phyloP scores from a whole-genome alignment of 1,140 invertebrate species.

The Drosophila pectinifera region DNA sequence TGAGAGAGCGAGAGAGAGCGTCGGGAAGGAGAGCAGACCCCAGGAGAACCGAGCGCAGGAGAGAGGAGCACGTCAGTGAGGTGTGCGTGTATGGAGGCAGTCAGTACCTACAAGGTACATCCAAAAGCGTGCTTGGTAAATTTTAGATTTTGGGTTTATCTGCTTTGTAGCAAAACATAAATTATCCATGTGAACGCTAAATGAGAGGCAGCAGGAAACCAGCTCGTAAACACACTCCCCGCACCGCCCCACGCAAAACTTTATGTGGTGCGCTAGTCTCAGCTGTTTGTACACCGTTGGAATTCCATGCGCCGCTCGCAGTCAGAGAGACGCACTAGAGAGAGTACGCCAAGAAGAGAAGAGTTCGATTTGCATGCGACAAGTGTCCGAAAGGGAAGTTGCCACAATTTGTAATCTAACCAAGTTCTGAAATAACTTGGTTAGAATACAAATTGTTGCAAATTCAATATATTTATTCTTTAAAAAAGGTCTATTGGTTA shows the following conservation, averaged over 20 bases:
- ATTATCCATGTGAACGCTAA: conserved; percentile 48
- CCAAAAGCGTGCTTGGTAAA: conserved; percentile 25
- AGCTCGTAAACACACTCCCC: conserved; percentile 47
- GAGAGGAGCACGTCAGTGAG: background rate
- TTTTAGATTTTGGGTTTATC: conserved; percentile 41
- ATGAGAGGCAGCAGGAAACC: conserved; percentile 41
- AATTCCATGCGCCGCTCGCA: conserved; percentile 42
- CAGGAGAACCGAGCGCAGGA: background rate
- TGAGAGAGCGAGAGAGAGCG: background rate
- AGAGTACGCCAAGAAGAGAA: conserved; percentile 2
- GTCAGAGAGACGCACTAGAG: background rate
- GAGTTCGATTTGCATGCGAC: conserved; percentile 64
- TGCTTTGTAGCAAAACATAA: conserved; percentile 52
- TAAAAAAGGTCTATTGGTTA: no score
- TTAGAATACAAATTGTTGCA: no score
- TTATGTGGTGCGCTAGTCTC: conserved; percentile 46
- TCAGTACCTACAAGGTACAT: conserved; percentile 14
- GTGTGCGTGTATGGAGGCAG: background rate
- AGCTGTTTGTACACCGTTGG: conserved; percentile 51
- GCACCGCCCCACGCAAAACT: conserved; percentile 21
- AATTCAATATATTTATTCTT: no score
- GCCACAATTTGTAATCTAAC: background rate
- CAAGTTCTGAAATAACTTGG: no score
- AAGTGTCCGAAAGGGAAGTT: conserved; percentile 55
- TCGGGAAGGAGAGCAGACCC: background rate